Base-by-base conservation (phyloP, 2,888 invertebrate species). In the Euspilapteryx auroguttella region DNA sequence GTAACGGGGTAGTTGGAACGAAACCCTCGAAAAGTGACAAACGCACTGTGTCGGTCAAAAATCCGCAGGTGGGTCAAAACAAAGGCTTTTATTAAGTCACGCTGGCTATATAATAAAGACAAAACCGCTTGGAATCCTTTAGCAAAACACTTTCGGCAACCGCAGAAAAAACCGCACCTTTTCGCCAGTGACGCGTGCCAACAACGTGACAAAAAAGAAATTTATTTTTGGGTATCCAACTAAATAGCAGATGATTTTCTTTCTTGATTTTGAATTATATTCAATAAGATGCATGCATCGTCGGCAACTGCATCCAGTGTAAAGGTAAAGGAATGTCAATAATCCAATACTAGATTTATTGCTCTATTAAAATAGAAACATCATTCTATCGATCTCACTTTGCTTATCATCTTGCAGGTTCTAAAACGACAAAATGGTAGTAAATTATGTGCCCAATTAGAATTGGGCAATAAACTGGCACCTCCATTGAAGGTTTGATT, bases 91-190 rank as follows among this genome's bases (percentile, higher is more conserved):
- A 12, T 17, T 24, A 29, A 24, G 20, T 22, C 45, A 44, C 45
- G 45, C 51, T 55, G 55, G 58, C 58, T 54, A 49, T 47, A 53
- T 51, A 56, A 9, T 7, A 46, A 44, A 45, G 41, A 40, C 43
- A 49, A 50, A 51, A 49, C 44, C 42, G 48, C 41, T 41, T 40
- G 44, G 49, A 40, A 46, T 52, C 41, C 55, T 50, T 52, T 52
- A 45, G 47, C 47, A 40, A 52, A 53, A 9, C 20, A 8, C 42
- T 58, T 68, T 65, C 41, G 54, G 55, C 47, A 57, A 71, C 66
- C 68, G 46, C 66, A 66, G 45, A 66, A 62, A 58, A 56, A 69
- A 65, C 69, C 66, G 50, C 68, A 62, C 44, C 40, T 44, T 47
- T 58, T 55, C 49, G 57, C 48, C 51, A 47, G 47, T 57, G 64